Evolutionary conservation across 2,797 vertebrate species (phyloP), one percentile per base, ranked within the genome.

Genomic region (Amblyraja radiata): DNA sequence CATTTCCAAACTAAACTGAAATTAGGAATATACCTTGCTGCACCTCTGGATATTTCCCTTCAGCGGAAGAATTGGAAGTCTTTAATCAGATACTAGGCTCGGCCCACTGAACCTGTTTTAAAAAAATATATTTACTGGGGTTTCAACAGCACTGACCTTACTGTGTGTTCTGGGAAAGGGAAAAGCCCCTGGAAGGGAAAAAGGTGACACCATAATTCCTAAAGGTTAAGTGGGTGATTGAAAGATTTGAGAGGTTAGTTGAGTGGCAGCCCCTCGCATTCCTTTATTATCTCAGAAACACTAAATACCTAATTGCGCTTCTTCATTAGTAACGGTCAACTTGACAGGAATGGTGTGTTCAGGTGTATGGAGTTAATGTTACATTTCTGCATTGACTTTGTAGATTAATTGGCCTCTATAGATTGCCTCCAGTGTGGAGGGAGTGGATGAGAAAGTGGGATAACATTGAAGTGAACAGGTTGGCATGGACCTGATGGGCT

Each of bases 191-290:
- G 36, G 23, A 76, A 92, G 25, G 23, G 83, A 58, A 86, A 86
- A 61, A 86, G 83, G 68, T 74, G 74, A 88, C 32, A 61, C 61
- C 14, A 88, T 65, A 63, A 65, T 32, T 88, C 63, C 84, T 88
- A 91, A 91, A 92, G 90, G 73, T 92, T 92, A 92, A 92, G 71
- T 92, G 90, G 73, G 39, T 92, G 71, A 92, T 92, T 73, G 90
- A 92, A 76, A 68, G 90, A 54, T 76, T 54, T 92, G 71, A 92
- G 46, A 58, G 90, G 71, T 92, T 92, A 92, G 90, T 92, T 16
- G 23, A 92, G 71, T 76, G 71, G 90, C 68, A 92, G 25, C 23
- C 39, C 73, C 39, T n/a, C 23, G 28, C 90, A 92, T 92, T 54
- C 90, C 90, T 92, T 92, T 92, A 92, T 92, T 92, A 92, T 92